Evolutionary conservation across 2,113 vertebrate species (phyloP), one percentile per base, ranked within the genome.

Genomic region (Dipodomys stephensi): DNA sequence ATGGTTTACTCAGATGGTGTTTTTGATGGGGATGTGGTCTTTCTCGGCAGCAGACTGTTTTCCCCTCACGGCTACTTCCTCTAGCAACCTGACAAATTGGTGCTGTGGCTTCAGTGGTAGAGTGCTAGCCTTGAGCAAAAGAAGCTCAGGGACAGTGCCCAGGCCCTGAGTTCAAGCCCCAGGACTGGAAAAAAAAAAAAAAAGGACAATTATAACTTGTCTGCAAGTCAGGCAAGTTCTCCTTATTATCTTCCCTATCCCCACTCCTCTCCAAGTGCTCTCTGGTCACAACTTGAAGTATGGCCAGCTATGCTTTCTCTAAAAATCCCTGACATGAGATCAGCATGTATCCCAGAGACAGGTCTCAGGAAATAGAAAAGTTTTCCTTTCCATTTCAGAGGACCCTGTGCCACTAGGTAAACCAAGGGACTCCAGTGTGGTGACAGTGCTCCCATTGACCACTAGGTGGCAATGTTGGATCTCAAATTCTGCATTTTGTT

Each of bases 401-500:
- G 22, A 62, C 23, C 49, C 10, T 19, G n/a, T 19, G 16, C 22
- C 35, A 77, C 87, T 23, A 71, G 27, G 18, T 71, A 57, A 74
- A 27, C 64, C 32, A 53, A 81, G 27, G 4, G 6, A 49, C 67
- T 81, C 72, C 16, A n/a, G 46, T 76, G 87, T 87, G 68, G 18
- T 1, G 2, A 74, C 87, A 90, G 32, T 94, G 69, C 28, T 25
- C 91, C 35, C 19, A 0, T n/a, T 62, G 67, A 20, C 91, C 95
- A 94, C 85, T 65, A 87, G 95, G 35, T 79, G 94, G 46, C 88
- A 78, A 65, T 90, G 84, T 65, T 91, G 64, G 28, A 12, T 28
- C 23, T 62, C 84, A 91, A 87, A 72, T 44, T 30, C n/a, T 12
- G 16, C n/a, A 23, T 11, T 46, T 13, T 11, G 16, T 10, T 1